Base-by-base conservation (phyloP, 2,113 vertebrate genomes). In the Cyprinodon tularosa region DNA sequence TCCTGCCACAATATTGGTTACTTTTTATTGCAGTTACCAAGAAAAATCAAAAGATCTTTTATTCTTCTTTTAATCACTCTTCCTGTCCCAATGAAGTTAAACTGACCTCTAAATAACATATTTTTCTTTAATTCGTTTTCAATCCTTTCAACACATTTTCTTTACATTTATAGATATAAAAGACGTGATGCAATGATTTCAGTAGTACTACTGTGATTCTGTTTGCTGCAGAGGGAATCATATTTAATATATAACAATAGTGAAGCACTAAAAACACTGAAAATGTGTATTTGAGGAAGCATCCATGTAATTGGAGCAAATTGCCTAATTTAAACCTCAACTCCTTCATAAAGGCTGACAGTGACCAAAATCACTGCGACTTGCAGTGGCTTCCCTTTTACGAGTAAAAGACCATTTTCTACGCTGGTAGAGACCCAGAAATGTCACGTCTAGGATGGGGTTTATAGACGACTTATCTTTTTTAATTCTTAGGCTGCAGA, bases 361-460 rank as follows among this genome's bases (percentile, higher is more conserved):
- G 22, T 3, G 4, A 22, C 14, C 57, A 73, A 80, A 72, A 48
- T 60, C 76, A 86, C 78, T 84, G 71, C 36, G 62, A 86, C 80
- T 81, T 80, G 74, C 82, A 84, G 71, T 86, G 85, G 83, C 82
- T 85, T 83, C 69, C 68, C 60, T 79, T 77, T 61, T 80, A 72
- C 12, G 45, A 81, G 66, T 60, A 57, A 15, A 69, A 77, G 84
- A 84, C 66, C n/a, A 72, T 86, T 86, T 82, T 84, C 83, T 68
- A 80, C 66, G 12, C 87, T 74, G 87, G 86, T 84, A 76, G 79
- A 84, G 90, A 89, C 89, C 90, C 80, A 90, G 88, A 92, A 80
- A 76, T 85, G 89, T 90, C 90, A 92, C 22, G 74, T 87, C 82
- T 78, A 70, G 39, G 87, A 78, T 78, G 79, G 48, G 50, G 76